A percentile compares a stretch with the other conserved stretches of the same genome.
Conservation (phyloP, 2,113 vertebrate genomes). For the Ptyas mucosa region DNA sequence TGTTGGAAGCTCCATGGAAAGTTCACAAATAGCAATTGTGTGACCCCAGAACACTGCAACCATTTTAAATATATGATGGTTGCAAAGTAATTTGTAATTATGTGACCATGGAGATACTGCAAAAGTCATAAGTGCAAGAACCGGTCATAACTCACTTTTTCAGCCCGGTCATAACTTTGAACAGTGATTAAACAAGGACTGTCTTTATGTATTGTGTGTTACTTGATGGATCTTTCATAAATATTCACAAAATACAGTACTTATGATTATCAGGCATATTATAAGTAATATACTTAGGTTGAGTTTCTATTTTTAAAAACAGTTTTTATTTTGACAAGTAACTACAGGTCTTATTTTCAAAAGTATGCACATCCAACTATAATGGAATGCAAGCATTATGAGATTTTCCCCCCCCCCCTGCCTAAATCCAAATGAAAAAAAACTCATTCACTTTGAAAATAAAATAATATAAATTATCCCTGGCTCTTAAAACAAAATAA, state of each 20-base stretch:
- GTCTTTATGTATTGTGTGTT: neutral
- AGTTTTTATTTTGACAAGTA: neutral
- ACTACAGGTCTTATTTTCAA: neutral
- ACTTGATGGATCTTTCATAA: neutral
- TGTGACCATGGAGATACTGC: neutral
- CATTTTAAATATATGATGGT: neutral
- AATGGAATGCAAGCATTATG: neutral
- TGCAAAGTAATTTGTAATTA: neutral
- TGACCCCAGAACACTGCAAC: neutral
- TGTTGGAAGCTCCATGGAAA: neutral
- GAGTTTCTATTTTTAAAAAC: neutral
- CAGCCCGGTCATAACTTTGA: neutral
- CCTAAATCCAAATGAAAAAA: neutral
- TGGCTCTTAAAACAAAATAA: neutral
- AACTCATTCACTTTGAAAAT: neutral
- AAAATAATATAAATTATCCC: neutral
- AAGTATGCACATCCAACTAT: neutral
- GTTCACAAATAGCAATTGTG: neutral
- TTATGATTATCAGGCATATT: neutral
- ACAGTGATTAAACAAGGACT: neutral
- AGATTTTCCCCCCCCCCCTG: fast-evolving
- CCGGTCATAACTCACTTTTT: neutral
- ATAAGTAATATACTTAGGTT: neutral
- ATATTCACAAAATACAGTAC: neutral
- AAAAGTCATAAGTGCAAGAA: neutral